phyloP scores from a whole-genome alignment of 2,888 invertebrate genomes.

The Andrena hattorfiana region DNA sequence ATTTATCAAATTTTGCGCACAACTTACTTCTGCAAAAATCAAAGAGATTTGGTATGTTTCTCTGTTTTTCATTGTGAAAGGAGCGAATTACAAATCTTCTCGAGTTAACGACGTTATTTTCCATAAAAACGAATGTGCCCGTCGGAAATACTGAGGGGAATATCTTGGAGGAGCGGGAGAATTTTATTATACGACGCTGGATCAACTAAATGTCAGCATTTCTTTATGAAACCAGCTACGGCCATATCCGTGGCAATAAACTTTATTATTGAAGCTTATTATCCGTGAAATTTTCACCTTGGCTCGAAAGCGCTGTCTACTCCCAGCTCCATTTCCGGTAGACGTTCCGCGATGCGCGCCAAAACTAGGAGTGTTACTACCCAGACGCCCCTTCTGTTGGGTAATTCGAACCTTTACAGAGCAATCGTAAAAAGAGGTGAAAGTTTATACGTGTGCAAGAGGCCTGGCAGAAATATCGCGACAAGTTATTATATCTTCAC shows the following conservation, averaged over 20 bases:
- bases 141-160: background rate
- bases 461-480: background rate
- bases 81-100: background rate
- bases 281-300: slow-evolving; percentile 52
- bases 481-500: too few species aligned
- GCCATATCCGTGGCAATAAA: slow-evolving; percentile 37
- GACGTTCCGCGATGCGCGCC: background rate
- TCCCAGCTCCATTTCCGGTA: slow-evolving; percentile 6
- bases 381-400: background rate
- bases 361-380: background rate
- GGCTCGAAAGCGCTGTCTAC: slow-evolving; percentile 7
- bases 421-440: background rate
- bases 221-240: background rate
- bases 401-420: background rate
- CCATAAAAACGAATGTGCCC: too few species aligned
- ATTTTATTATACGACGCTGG: background rate
- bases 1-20: too few species aligned
- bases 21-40: too few species aligned
- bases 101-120: background rate
- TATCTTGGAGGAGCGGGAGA: background rate
- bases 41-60: background rate
- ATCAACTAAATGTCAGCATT: background rate
- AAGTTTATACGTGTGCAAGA: background rate
- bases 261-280: slow-evolving; percentile 56
- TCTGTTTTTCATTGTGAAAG: background rate